Conservation (phyloP, 2,888 invertebrate species). For the Noctua pronuba region DNA sequence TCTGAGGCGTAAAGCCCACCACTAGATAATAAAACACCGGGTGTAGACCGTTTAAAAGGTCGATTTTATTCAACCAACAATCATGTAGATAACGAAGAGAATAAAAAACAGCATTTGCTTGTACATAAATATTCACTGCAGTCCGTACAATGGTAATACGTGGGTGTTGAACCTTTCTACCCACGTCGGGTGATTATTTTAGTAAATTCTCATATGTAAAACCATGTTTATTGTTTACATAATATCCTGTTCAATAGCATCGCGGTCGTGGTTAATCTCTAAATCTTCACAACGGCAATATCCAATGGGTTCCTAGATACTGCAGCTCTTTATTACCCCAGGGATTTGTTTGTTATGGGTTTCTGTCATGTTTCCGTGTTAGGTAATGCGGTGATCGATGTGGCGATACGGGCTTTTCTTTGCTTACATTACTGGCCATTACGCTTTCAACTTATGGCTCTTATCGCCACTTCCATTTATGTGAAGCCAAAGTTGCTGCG, state of each 20-base stretch:
- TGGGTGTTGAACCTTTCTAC: constrained; percentile 66
- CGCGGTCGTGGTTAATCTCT: constrained; percentile 49
- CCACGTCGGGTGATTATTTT: constrained; percentile 65
- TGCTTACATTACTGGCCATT: constrained; percentile 75
- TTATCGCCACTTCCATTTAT: constrained; percentile 69
- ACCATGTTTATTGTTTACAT: constrained; percentile 64
- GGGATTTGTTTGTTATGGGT: constrained; percentile 65
- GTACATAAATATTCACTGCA: constrained; percentile 64
- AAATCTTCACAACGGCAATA: constrained; percentile 52
- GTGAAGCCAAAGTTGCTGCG: constrained; percentile 47
- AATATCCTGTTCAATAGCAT: constrained; percentile 59
- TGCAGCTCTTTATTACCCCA: constrained; percentile 53
- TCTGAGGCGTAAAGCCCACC: constrained; percentile 75
- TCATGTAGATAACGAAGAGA: constrained; percentile 57
- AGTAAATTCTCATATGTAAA: constrained; percentile 62
- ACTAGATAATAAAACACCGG: constrained; percentile 69
- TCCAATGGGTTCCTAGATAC: constrained; percentile 54
- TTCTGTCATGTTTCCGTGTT: constrained; percentile 68
- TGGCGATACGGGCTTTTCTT: constrained; percentile 74
- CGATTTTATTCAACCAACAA: constrained; percentile 59
- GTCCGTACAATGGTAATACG: constrained; percentile 65
- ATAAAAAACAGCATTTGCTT: constrained; percentile 58
- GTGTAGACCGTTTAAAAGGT: constrained; percentile 55
- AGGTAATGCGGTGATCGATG: constrained; percentile 77
- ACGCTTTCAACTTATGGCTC: constrained; percentile 74